Percentiles rank a stretch among this genome's conserved stretches.
Evolutionary conservation across 2,797 vertebrate genomes (phyloP).

Genomic region (Pipistrellus kuhlii): DNA sequence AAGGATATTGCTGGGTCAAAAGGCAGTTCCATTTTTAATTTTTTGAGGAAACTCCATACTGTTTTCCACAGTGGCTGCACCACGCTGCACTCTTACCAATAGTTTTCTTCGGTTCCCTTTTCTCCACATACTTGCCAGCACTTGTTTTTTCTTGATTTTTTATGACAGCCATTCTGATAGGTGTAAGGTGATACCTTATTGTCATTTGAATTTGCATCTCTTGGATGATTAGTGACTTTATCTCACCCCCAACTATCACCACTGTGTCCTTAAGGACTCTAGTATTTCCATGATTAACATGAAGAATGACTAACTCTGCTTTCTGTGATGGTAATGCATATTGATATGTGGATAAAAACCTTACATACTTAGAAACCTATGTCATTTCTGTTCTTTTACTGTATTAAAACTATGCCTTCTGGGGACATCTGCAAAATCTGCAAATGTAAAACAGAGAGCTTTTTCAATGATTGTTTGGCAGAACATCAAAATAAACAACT

Average conservation of each 20-base stretch:
- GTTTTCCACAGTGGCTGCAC: background rate
- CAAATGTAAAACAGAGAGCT: slow-evolving; percentile 22
- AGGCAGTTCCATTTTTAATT: background rate
- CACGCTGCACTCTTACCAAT: background rate
- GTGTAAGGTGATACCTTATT: background rate
- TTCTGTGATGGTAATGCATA: background rate
- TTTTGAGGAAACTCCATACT: background rate
- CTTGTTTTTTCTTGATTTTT: background rate
- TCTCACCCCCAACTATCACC: background rate
- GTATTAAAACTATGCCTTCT: slow-evolving; percentile 4
- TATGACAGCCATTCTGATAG: background rate
- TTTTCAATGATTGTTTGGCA: slow-evolving; percentile 23
- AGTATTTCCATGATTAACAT: slow-evolving; percentile 47
- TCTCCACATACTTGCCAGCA: background rate
- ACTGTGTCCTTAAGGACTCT: background rate
- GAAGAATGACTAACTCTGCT: background rate
- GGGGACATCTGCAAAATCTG: background rate
- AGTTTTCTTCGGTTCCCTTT: background rate
- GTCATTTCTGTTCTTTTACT: slow-evolving; percentile 1
- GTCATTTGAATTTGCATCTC: background rate
- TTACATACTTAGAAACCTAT: background rate
- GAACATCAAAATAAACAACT: slow-evolving; percentile 39
- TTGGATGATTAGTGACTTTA: background rate
- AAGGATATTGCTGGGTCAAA: background rate
- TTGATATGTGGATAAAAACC: slow-evolving; percentile 6